Conservation (phyloP, 2,113 vertebrate species). For the Nothobranchius kuhntae region DNA sequence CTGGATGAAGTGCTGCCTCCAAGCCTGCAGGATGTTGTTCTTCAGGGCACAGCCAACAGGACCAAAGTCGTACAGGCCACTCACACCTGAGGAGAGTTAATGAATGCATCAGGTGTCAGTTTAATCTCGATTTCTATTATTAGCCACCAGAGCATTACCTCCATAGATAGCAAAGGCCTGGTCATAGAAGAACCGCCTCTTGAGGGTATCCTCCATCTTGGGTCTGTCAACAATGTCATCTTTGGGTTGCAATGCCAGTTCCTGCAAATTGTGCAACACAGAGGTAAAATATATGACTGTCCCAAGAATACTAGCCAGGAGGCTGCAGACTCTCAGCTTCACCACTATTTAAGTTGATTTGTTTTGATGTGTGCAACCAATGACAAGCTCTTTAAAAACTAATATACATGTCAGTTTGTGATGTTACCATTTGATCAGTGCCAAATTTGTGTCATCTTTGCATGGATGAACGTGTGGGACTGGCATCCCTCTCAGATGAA, state of each 20-base stretch:
- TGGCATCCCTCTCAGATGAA: not conserved
- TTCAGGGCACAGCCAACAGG: constrained; percentile 97
- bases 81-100: constrained; percentile 85
- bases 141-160: constrained; percentile 76
- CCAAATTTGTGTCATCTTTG: no score
- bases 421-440: no score
- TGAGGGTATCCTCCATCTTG: constrained; percentile 98
- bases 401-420: no score
- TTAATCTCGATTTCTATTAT: not conserved
- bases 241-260: constrained; percentile 92
- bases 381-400: no score
- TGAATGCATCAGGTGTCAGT: not conserved
- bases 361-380: no score
- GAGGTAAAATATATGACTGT: no score
- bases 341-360: no score
- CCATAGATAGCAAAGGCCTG: constrained; percentile 99
- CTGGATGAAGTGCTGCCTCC: constrained; percentile 99
- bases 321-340: no score
- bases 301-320: no score
- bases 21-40: constrained; percentile 95
- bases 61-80: constrained; percentile 96
- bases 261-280: constrained; percentile 73
- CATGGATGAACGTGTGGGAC: not conserved
- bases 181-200: constrained; percentile 97
- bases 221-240: constrained; percentile 93